Evolutionary conservation across 1,140 invertebrate genomes (phyloP).

Genomic region (Drosophila sp.): DNA sequence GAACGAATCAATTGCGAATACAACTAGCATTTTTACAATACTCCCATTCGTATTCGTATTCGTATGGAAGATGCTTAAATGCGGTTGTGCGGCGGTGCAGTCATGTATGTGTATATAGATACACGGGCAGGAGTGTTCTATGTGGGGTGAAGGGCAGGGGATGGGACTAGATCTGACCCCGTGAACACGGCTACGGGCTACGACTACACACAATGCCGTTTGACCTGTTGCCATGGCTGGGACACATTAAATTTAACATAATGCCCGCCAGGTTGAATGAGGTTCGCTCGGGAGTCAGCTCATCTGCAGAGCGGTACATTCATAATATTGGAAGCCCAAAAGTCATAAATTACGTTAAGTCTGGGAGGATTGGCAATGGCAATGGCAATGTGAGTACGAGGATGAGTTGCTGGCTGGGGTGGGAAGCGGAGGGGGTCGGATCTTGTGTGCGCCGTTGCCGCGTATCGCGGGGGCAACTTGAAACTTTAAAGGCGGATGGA

Average conservation of each 20-base stretch:
- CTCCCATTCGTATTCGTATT: no score
- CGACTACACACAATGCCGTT: conserved; percentile 5
- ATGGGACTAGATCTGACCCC: no score
- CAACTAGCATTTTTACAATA: conserved; percentile 3
- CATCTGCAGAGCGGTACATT: neutral
- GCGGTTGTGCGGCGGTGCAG: conserved; percentile 4
- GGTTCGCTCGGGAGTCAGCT: neutral
- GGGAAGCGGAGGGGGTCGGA: no score
- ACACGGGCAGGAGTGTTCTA: neutral
- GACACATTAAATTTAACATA: conserved; percentile 62
- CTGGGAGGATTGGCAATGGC: conserved; percentile 9
- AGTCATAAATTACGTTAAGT: conserved; percentile 57
- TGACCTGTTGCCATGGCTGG: conserved; percentile 69
- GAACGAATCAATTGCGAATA: neutral
- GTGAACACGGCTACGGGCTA: neutral
- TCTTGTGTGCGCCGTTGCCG: conserved; percentile 36
- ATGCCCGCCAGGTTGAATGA: conserved; percentile 20
- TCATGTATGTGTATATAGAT: neutral
- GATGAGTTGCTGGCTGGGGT: neutral
- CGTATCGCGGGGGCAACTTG: conserved; percentile 34
- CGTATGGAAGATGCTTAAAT: conserved; percentile 14
- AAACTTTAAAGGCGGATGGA: conserved; percentile 39
- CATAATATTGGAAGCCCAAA: conserved; percentile 21
- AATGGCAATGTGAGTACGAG: neutral
- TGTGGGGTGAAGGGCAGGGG: no score